These are phyloP conservation scores for Sebastes steindachneri DNA, from an alignment of 2,797 vertebrate genomes.

Conservation along the genomic window DNA sequence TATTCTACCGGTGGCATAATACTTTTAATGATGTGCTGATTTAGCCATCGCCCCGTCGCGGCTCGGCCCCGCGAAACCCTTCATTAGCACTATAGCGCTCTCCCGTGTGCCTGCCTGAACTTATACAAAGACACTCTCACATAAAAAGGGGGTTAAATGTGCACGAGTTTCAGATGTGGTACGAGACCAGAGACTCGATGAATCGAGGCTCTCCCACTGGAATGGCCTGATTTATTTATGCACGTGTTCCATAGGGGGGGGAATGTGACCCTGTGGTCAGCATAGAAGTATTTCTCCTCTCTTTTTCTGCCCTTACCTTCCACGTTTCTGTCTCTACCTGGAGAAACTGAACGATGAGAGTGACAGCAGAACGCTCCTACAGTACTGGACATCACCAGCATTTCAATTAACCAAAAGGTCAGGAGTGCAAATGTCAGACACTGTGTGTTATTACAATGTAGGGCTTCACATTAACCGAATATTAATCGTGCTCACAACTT, in stretches of 20 bases:
- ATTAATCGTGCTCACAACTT: no score
- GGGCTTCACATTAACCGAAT: no score
- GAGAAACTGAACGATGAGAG: neutral
- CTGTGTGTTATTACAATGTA: neutral
- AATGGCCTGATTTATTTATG: constrained; percentile 51
- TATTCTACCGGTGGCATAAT: constrained; percentile 33
- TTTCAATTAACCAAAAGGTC: neutral
- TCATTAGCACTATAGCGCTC: constrained; percentile 58
- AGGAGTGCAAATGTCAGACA: constrained; percentile 8
- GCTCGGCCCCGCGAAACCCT: constrained; percentile 36
- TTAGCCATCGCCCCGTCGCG: constrained; percentile 8
- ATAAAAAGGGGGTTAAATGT: constrained; percentile 48
- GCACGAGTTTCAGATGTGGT: constrained; percentile 46
- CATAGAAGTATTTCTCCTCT: neutral
- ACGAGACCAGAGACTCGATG: constrained; percentile 20
- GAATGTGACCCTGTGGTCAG: constrained; percentile 38
- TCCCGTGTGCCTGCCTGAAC: constrained; percentile 9
- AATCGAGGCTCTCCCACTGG: constrained; percentile 22
- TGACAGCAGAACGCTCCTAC: neutral
- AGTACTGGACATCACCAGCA: neutral
- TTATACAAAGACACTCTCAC: constrained; percentile 18
- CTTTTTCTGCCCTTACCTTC: neutral
- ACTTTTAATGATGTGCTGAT: constrained; percentile 68
- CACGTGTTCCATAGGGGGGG: constrained; percentile 1
- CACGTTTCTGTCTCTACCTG: neutral